Evolutionary conservation across 2,888 invertebrate genomes (phyloP).

Genomic region (Phyllotreta striolata): DNA sequence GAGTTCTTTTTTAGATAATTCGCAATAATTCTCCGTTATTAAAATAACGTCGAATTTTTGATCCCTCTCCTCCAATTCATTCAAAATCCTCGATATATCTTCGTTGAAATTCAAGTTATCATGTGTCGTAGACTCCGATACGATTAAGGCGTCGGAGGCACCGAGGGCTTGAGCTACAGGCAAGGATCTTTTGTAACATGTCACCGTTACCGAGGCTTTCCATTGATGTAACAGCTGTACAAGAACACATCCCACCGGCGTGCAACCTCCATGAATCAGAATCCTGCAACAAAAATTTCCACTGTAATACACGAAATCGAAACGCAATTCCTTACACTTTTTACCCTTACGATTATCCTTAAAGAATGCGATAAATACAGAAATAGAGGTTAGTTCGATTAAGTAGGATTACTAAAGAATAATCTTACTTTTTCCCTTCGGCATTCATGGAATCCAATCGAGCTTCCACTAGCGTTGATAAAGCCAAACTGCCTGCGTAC

Average conservation of each 20-base stretch:
- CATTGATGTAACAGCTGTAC: slow-evolving; percentile 67
- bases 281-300: slow-evolving; percentile 57
- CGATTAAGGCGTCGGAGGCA: slow-evolving; percentile 64
- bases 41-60: slow-evolving; percentile 56
- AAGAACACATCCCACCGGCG: slow-evolving; percentile 68
- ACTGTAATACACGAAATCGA: not conserved
- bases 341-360: too few relatives aligned
- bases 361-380: not conserved
- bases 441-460: slow-evolving; percentile 63
- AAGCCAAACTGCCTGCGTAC: slow-evolving; percentile 67
- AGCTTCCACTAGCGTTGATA: slow-evolving; percentile 64
- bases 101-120: slow-evolving; percentile 32
- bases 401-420: not conserved
- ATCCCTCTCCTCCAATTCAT: slow-evolving; percentile 54
- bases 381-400: slow-evolving; percentile 4
- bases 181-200: slow-evolving; percentile 64
- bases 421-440: slow-evolving; percentile 62
- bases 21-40: slow-evolving; percentile 49
- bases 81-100: slow-evolving; percentile 36
- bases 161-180: slow-evolving; percentile 66
- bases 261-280: slow-evolving; percentile 66
- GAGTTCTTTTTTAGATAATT: slow-evolving; percentile 47
- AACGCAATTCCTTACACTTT: too few relatives aligned
- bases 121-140: slow-evolving; percentile 49
- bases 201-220: slow-evolving; percentile 66